Evolutionary conservation across 2,113 vertebrate genomes (phyloP), one percentile per base, ranked within the genome.

Genomic region (Pseudopipra pipra): DNA sequence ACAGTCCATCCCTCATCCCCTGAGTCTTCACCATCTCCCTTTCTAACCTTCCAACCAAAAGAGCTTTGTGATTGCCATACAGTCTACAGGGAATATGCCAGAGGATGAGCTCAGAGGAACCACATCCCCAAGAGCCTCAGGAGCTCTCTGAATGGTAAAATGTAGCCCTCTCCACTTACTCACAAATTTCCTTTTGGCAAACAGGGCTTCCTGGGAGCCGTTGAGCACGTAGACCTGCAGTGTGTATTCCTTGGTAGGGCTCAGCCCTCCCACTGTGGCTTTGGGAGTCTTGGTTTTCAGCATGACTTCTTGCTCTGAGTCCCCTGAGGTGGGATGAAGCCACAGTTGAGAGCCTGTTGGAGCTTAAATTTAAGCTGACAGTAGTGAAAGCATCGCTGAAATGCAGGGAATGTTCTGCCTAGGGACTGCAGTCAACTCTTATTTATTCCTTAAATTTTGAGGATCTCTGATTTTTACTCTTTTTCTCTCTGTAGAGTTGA

Each of bases 261-360:
- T 98, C 94, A 99, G 97, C 12, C 99, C 99, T 6, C 98, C 99
- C 55, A 99, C 99, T 0, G 99, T 99, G 12, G 98, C 99, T 76
- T 99, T 98, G 47, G 98, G 98, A 35, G 98, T 98, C 25, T 98
- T 99, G 92, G 99, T 99, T 79, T 98, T 99, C 97, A 99, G 97
- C 99, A 99, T 99, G 95, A 99, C 98, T 95, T 99, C 99, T 30
- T 99, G 99, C 89, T 99, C 99, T 0, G 98, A 97, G 91, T 98
- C 98, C 21, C 99, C 99, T 99, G 97, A 25, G 94, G 94, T 85
- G 62, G 84, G 71, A 91, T 85, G 79, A 91, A 95, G 27, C 11
- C 67, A 52, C 78, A 93, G 72, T 79, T 89, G n/a, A 87, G 59
- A 89, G 58, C 9, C 76, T 66, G 67, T 56, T 44, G 30, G 70